A percentile compares a stretch with the other conserved stretches of the same genome.
These are phyloP conservation scores for Silurus asotus DNA, from an alignment of 2,113 vertebrate species.

Conservation along the genomic window DNA sequence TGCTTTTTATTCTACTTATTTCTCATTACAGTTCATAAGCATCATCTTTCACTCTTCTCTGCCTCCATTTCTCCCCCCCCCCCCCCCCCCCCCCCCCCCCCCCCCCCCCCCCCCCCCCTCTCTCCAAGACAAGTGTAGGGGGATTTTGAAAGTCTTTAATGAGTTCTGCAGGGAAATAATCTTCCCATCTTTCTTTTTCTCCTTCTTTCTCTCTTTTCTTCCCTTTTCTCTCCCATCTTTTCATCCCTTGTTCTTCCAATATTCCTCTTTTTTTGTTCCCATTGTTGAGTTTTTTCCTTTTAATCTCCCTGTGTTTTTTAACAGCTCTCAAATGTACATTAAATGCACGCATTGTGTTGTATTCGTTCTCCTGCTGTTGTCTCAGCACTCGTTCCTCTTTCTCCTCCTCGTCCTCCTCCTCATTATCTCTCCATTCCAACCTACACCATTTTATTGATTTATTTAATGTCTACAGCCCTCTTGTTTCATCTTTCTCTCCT, in stretches of 20 bases:
- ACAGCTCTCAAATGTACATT: not conserved
- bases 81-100: not conserved
- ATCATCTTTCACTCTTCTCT: not conserved
- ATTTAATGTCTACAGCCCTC: not conserved
- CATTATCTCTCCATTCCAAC: not conserved
- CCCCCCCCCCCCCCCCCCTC: not conserved
- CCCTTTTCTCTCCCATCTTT: not conserved
- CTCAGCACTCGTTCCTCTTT: not conserved
- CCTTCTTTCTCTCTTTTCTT: slow-evolving; percentile 1
- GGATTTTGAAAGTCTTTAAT: slow-evolving; percentile 66
- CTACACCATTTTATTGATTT: slow-evolving; percentile 11
- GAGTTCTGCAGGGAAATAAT: slow-evolving; percentile 69
- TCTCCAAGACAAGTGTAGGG: slow-evolving; percentile 53
- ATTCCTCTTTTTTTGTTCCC: not conserved
- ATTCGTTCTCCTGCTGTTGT: not conserved
- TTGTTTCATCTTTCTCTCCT: not conserved
- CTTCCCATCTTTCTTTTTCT: slow-evolving; percentile 10
- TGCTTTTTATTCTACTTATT: not conserved
- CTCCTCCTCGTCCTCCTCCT: not conserved
- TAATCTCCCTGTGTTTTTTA: not conserved
- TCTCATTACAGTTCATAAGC: not conserved
- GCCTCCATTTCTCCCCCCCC: not conserved
- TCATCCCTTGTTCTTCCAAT: not conserved
- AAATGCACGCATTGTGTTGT: not conserved
- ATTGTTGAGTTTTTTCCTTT: no score